A percentile compares a stretch with the other conserved stretches of the same genome.
Conservation (phyloP, 2,113 vertebrate genomes). For the Crocuta crocuta region DNA sequence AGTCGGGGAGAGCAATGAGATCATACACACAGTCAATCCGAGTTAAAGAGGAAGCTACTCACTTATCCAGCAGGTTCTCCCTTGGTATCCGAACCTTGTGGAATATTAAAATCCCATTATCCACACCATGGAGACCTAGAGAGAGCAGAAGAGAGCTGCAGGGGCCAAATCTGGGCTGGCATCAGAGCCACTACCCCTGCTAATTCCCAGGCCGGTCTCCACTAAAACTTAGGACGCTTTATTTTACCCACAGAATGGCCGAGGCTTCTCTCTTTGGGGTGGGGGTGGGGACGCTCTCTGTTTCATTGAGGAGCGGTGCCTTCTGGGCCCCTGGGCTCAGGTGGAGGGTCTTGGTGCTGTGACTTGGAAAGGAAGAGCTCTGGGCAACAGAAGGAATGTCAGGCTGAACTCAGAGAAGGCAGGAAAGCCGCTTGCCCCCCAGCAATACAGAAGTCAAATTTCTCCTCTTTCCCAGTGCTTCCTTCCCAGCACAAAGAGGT, state of each 20-base stretch:
- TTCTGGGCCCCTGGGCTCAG: background rate
- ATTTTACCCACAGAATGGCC: background rate
- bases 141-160: background rate
- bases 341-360: background rate
- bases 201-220: background rate
- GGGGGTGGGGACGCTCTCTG: background rate
- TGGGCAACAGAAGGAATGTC: background rate
- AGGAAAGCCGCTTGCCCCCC: background rate
- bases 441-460: background rate
- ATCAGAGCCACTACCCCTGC: background rate
- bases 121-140: conserved; percentile 84
- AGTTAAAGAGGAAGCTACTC: conserved; percentile 55
- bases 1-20: background rate
- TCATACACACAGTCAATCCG: background rate
- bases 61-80: conserved; percentile 85
- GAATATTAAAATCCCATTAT: conserved; percentile 86
- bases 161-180: background rate
- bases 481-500: background rate
- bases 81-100: conserved; percentile 83
- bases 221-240: background rate
- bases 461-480: background rate
- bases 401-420: background rate
- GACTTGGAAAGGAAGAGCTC: background rate
- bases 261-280: background rate
- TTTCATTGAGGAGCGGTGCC: background rate